A percentile compares a stretch with the other conserved stretches of the same genome.
Evolutionary conservation across 2,888 invertebrate genomes (phyloP).

Genomic region (Agrilus cyanescens): DNA sequence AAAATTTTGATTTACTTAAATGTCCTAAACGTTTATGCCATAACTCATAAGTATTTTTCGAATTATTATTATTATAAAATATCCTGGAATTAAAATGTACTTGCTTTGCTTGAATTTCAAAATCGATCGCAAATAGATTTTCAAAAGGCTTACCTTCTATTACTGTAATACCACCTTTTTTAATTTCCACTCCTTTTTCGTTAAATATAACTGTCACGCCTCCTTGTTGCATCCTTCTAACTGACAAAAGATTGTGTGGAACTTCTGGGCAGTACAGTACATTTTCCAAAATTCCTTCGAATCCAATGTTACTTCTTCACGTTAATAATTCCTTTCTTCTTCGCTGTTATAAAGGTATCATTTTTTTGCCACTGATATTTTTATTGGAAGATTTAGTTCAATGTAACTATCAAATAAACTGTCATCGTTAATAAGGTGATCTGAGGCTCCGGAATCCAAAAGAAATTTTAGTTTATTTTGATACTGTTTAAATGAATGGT

Average conservation of each 20-base stretch:
- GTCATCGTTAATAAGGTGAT: too few relatives aligned
- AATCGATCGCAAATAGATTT: too few relatives aligned
- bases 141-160: slow-evolving; percentile 15
- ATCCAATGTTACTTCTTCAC: slow-evolving; percentile 19
- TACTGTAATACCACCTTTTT: slow-evolving; percentile 14
- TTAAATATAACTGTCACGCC: slow-evolving; percentile 23
- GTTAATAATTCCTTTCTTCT: slow-evolving; percentile 15
- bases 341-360: too few relatives aligned
- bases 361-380: too few relatives aligned
- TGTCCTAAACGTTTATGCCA: slow-evolving; percentile 24
- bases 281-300: slow-evolving; percentile 14
- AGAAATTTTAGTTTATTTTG: too few relatives aligned
- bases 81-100: too few relatives aligned
- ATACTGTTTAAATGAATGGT: too few relatives aligned
- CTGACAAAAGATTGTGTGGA: slow-evolving; percentile 22
- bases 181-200: slow-evolving; percentile 19
- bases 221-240: slow-evolving; percentile 19
- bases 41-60: slow-evolving; percentile 13
- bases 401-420: too few relatives aligned
- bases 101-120: too few relatives aligned
- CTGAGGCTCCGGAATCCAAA: too few relatives aligned
- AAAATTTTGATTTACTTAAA: slow-evolving; percentile 19
- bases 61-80: too few relatives aligned
- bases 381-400: too few relatives aligned
- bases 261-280: slow-evolving; percentile 24